A percentile compares a stretch with the other conserved stretches of the same genome.
These are phyloP conservation scores for Dasyurus viverrinus DNA, from an alignment of 2,113 vertebrate species.

Conservation along the genomic window DNA sequence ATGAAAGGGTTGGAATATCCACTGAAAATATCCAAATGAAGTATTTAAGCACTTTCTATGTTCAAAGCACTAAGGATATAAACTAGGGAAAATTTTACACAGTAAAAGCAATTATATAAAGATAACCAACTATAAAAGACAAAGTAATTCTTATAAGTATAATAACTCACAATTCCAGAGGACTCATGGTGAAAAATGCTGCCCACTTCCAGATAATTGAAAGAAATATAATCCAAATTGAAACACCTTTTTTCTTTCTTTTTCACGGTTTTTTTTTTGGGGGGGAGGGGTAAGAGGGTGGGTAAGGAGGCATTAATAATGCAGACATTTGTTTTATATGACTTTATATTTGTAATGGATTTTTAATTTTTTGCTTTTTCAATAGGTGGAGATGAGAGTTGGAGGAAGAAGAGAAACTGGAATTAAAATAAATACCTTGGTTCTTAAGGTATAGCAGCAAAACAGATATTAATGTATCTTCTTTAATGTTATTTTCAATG, in stretches of 20 bases:
- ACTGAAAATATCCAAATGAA: neutral
- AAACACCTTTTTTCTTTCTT: neutral
- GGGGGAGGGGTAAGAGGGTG: neutral
- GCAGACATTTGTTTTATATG: neutral
- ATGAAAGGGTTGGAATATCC: neutral
- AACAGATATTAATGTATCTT: neutral
- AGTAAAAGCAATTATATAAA: neutral
- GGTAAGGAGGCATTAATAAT: neutral
- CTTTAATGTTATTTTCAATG: neutral
- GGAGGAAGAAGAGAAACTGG: neutral
- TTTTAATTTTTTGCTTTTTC: neutral
- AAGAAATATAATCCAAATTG: neutral
- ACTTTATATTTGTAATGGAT: neutral
- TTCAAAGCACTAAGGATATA: neutral
- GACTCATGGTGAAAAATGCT: neutral
- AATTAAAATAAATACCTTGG: neutral
- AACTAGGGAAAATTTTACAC: neutral
- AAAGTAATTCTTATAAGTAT: neutral
- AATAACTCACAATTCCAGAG: neutral
- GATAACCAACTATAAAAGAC: neutral
- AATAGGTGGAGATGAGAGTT: neutral
- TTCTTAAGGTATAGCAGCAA: neutral
- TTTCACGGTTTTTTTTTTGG: neutral
- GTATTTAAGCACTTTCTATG: neutral
- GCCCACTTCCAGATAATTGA: neutral